These are phyloP conservation scores for Caenorhabditis sp. DNA, from an alignment of 2,888 invertebrate genomes.

Conservation along the genomic window DNA sequence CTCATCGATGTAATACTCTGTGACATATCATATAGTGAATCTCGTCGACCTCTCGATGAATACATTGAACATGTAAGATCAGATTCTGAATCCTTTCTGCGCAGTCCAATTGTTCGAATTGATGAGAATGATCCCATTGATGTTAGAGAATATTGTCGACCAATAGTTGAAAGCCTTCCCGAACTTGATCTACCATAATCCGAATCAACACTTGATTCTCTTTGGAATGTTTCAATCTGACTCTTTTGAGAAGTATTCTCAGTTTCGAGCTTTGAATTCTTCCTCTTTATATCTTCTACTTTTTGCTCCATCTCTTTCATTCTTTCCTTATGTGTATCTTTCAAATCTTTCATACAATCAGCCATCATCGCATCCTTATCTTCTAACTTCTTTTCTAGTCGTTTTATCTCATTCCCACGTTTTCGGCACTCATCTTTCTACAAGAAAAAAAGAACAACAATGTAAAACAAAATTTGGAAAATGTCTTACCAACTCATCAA, in stretches of 20 bases:
- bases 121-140: conserved; percentile 53
- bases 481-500: conserved; percentile 48
- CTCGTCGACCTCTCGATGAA: conserved; percentile 34
- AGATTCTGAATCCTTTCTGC: conserved; percentile 44
- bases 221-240: conserved; percentile 53
- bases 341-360: conserved; percentile 64
- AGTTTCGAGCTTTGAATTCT: conserved; percentile 54
- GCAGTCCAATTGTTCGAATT: conserved; percentile 45
- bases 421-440: conserved; percentile 64
- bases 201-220: conserved; percentile 65
- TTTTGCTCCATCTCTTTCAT: conserved; percentile 61
- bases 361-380: conserved; percentile 68
- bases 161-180: conserved; percentile 41
- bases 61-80: conserved; percentile 50
- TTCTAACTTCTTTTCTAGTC: conserved; percentile 63
- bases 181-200: conserved; percentile 60
- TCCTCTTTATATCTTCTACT: conserved; percentile 50
- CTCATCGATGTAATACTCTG: conserved; percentile 19
- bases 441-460: not conserved
- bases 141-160: conserved; percentile 54
- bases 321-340: conserved; percentile 59
- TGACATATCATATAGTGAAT: conserved; percentile 40
- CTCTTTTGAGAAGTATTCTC: conserved; percentile 59
- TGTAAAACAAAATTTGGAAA: not conserved
- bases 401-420: conserved; percentile 53